Evolutionary conservation across 1,140 invertebrate species (phyloP).

Genomic region (Tetramorium parvispinum): DNA sequence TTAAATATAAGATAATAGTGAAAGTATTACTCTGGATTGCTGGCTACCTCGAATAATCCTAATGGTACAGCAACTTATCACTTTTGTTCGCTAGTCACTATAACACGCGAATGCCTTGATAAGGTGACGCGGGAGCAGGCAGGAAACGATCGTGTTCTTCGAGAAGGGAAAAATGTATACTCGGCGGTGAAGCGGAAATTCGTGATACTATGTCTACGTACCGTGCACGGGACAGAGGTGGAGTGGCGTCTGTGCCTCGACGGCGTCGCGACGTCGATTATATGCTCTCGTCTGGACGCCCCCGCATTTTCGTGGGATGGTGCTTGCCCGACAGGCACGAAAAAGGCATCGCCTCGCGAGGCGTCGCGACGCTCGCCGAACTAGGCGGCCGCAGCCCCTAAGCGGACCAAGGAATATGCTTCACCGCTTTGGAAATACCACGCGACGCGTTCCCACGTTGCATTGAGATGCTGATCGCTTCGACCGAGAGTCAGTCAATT

Average conservation of each 20-base stretch:
- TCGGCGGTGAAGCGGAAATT: constrained; percentile 17
- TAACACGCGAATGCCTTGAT: background rate
- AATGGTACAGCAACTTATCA: constrained; percentile 35
- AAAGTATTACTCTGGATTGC: constrained; percentile 15
- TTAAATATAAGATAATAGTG: constrained; percentile 12
- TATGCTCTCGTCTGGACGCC: constrained; percentile 85
- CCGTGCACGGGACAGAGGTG: constrained; percentile 86
- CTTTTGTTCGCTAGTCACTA: constrained; percentile 32
- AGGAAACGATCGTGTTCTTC: constrained; percentile 14
- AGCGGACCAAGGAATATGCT: constrained; percentile 60
- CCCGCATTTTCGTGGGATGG: constrained; percentile 84
- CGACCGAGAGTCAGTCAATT: background rate
- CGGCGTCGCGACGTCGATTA: constrained; percentile 84
- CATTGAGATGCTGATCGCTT: background rate
- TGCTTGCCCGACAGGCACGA: constrained; percentile 84
- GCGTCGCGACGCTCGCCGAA: constrained; percentile 84
- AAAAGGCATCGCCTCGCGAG: constrained; percentile 84
- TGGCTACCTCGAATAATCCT: constrained; percentile 45
- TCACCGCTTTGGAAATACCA: constrained; percentile 52
- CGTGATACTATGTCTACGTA: constrained; percentile 78
- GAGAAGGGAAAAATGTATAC: background rate
- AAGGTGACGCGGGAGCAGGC: background rate
- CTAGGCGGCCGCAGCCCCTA: constrained; percentile 76
- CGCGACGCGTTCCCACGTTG: background rate
- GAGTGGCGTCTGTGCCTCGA: constrained; percentile 85